These are phyloP conservation scores for Halocaridina rubra DNA, from an alignment of 2,888 invertebrate genomes.

Conservation along the genomic window DNA sequence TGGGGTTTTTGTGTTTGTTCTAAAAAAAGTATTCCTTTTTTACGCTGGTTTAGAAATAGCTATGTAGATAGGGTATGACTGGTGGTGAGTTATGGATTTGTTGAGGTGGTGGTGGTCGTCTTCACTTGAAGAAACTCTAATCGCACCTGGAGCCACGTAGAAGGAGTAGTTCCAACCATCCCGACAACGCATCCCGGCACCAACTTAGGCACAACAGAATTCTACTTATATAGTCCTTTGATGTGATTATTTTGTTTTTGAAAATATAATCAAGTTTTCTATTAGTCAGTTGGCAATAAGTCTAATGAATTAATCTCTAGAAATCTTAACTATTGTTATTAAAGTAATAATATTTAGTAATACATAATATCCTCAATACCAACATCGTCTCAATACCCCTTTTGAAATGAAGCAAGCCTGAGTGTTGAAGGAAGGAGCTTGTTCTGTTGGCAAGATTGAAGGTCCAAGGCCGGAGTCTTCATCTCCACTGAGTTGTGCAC, in stretches of 20 bases:
- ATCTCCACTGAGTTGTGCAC: not conserved
- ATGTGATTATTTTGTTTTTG: conserved; percentile 17
- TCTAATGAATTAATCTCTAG: too few species aligned
- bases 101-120: not conserved
- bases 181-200: conserved; percentile 1
- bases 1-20: too few species aligned
- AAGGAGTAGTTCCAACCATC: not conserved
- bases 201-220: not conserved
- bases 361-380: too few species aligned
- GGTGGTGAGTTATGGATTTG: not conserved
- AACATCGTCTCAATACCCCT: conserved; percentile 45
- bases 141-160: not conserved
- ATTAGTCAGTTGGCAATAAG: too few species aligned
- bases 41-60: too few species aligned
- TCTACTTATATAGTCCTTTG: not conserved
- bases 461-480: conserved; percentile 18
- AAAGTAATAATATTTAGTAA: too few species aligned
- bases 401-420: conserved; percentile 51
- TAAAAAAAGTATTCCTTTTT: too few species aligned
- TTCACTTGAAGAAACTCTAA: not conserved
- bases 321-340: not conserved
- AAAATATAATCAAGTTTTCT: not conserved
- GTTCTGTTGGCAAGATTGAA: conserved; percentile 15
- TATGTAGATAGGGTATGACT: too few species aligned
- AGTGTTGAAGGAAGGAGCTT: conserved; percentile 47